Evolutionary conservation across 2,113 vertebrate species (phyloP).

Genomic region (Struthio camelus): DNA sequence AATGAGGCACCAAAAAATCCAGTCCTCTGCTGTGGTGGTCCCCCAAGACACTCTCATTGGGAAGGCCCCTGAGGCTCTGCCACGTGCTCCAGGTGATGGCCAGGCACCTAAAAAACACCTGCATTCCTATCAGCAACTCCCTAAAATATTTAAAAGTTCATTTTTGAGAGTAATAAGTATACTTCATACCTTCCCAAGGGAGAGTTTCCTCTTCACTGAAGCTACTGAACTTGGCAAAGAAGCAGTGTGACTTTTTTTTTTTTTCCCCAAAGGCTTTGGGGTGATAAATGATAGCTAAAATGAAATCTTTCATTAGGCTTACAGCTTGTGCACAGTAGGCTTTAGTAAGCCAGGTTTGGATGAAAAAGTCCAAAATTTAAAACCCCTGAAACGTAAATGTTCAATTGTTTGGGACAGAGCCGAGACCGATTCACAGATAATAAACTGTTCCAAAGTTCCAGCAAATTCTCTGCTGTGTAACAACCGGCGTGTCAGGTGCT

Average conservation of each 20-base stretch:
- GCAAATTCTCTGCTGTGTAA: neutral
- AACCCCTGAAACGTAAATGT: neutral
- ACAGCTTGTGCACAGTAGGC: neutral
- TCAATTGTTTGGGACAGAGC: neutral
- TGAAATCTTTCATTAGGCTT: neutral
- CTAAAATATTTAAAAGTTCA: conserved; percentile 34
- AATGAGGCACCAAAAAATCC: neutral
- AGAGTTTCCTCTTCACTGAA: conserved; percentile 27
- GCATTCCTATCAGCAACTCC: conserved; percentile 5
- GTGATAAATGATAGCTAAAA: conserved; percentile 47
- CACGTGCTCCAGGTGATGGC: neutral
- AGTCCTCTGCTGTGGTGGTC: neutral
- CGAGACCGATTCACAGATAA: neutral
- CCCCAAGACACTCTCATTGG: neutral
- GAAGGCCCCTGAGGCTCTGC: neutral
- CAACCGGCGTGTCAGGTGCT: neutral
- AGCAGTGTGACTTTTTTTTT: neutral
- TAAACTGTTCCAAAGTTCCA: neutral
- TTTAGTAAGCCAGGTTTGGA: neutral
- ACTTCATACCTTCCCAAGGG: conserved; percentile 51
- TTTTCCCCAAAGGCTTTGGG: neutral
- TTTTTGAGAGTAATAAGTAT: conserved; percentile 49
- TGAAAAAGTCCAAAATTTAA: neutral
- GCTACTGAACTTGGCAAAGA: conserved; percentile 40
- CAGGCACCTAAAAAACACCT: neutral